Base-by-base conservation (phyloP, 2,888 invertebrate species). In the Argyresthia albistria region DNA sequence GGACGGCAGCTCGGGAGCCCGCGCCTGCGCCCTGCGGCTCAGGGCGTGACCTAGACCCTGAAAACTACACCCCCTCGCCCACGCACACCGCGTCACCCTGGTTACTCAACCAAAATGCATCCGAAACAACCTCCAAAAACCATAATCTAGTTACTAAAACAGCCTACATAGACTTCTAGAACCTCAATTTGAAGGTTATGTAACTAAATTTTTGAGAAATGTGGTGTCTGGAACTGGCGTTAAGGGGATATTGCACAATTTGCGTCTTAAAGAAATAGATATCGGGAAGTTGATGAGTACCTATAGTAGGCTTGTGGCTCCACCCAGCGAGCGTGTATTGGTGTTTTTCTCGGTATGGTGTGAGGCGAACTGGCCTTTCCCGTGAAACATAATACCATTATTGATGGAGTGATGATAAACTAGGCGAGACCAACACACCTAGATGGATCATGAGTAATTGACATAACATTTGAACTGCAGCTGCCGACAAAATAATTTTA, bases 1-100 rank as follows among this genome's bases (percentile, higher is more conserved):
- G 25, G 3, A 4, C 25, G 47, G n/a, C 35, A n/a, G 47, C 4
- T 12, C 59, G 66, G 70, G 69, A 58, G 59, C 16, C 67, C 78
- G 78, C 84, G 82, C 86, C 64, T 70, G 88, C 88, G 87, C 69
- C 35, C 36, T 54, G 35, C 54, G 52, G 59, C 50, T 69, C 66
- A 69, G 86, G 88, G 88, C 88, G 88, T 88, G 81, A 88, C 88
- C 88, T 88, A 88, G 88, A 88, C 88, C 88, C 81, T 88, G 88
- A 83, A 81, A 79, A 69, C 62, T 59, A 63, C 81, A 78, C 80
- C 83, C 79, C 73, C 70, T 74, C 71, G 72, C 87, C 86, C 73
- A 82, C 81, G 69, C 79, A 62, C 56, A 66, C 64, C 66, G 53
- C 54, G 79, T 84, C 66, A 35, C 76, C 70, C 82, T 83, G 69